Conservation (phyloP, 2,888 invertebrate species). For the Xestia xanthographa region DNA sequence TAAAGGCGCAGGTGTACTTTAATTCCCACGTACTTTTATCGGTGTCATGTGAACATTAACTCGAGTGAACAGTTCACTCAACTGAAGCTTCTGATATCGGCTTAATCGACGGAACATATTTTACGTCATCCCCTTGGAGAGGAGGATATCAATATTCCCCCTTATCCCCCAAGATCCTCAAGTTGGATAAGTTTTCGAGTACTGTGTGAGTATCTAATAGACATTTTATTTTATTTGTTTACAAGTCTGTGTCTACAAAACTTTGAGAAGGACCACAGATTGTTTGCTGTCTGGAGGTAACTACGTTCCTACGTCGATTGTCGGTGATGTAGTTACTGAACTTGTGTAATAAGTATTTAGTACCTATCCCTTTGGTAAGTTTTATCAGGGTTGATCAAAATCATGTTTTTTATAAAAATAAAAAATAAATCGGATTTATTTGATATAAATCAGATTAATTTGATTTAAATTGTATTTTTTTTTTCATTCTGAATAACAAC, state of each 20-base stretch:
- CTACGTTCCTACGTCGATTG: not conserved
- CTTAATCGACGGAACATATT: conserved; percentile 19
- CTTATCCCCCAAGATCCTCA: conserved; percentile 2
- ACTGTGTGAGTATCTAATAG: conserved; percentile 31
- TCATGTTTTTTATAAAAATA: no score
- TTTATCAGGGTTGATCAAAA: no score
- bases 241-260: conserved; percentile 32
- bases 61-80: not conserved
- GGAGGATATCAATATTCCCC: conserved; percentile 34
- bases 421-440: no score
- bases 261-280: conserved; percentile 17
- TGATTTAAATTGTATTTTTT: no score
- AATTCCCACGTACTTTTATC: not conserved
- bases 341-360: not conserved
- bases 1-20: not conserved
- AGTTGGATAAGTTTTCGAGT: conserved; percentile 46
- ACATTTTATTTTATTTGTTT: conserved; percentile 49
- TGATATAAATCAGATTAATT: no score
- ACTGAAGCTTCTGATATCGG: conserved; percentile 5
- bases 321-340: not conserved
- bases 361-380: not conserved
- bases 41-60: not conserved
- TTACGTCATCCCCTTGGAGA: not conserved
- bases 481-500: no score
- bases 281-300: conserved; percentile 24